Evolutionary conservation across 2,888 invertebrate genomes (phyloP).

Genomic region (Vannuccia rotundouncinata): DNA sequence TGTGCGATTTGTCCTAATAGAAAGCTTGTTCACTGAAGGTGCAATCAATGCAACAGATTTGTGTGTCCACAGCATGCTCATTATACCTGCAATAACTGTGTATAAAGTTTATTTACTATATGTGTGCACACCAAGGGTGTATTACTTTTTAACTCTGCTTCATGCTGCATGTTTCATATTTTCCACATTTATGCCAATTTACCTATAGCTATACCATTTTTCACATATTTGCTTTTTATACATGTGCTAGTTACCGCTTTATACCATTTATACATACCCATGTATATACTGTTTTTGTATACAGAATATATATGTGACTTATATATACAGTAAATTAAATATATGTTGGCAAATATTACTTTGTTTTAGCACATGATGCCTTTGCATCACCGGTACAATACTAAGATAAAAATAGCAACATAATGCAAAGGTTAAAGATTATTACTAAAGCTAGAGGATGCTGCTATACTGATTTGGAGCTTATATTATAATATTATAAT

Average conservation of each 20-base stretch:
- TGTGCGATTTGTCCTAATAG: background rate
- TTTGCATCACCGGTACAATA: constrained; percentile 26
- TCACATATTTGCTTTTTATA: background rate
- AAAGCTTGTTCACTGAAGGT: background rate
- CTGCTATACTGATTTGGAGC: too few relatives aligned
- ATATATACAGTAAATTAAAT: background rate
- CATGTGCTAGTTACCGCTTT: constrained; percentile 1
- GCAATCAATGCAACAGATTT: constrained; percentile 24
- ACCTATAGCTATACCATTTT: constrained; percentile 24
- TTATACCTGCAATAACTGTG: constrained; percentile 19
- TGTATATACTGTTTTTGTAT: background rate
- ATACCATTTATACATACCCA: constrained; percentile 1
- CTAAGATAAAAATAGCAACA: constrained; percentile 16
- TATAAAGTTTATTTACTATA: constrained; percentile 19
- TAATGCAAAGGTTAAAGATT: background rate
- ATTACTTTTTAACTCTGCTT: constrained; percentile 8
- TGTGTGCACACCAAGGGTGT: constrained; percentile 1
- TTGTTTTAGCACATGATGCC: constrained; percentile 13
- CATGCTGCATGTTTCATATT: constrained; percentile 12
- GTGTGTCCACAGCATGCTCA: constrained; percentile 15
- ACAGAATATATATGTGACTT: background rate
- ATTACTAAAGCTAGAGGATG: too few relatives aligned
- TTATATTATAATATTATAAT: too few relatives aligned
- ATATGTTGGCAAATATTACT: constrained; percentile 15
- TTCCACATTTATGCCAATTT: constrained; percentile 16